Conservation (phyloP, 2,797 vertebrate species). For the Emys orbicularis region DNA sequence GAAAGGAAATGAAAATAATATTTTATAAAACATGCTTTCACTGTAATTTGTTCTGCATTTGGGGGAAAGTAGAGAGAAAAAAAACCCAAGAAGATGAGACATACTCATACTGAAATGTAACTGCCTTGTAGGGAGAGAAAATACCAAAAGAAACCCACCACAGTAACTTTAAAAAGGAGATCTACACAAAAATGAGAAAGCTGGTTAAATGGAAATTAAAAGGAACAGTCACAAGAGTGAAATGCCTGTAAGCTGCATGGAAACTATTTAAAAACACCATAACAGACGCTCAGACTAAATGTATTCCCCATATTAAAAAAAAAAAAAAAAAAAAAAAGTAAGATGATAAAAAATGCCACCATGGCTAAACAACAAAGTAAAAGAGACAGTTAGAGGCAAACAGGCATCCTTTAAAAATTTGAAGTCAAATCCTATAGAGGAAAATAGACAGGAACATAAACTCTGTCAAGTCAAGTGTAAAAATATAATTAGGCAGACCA, state of each 20-base stretch:
- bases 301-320: not conserved
- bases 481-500: not conserved
- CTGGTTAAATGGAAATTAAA: not conserved
- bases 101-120: not conserved
- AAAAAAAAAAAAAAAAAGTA: not conserved
- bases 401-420: not conserved
- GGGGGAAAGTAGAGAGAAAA: not conserved
- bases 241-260: not conserved
- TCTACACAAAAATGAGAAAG: not conserved
- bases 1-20: constrained; percentile 68
- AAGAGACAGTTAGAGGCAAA: not conserved
- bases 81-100: not conserved
- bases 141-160: not conserved
- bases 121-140: not conserved
- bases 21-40: constrained; percentile 61
- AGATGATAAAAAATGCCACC: not conserved
- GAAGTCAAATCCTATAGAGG: not conserved
- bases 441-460: not conserved
- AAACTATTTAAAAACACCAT: not conserved
- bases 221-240: not conserved
- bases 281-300: not conserved
- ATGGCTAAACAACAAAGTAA: not conserved
- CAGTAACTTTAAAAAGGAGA: not conserved
- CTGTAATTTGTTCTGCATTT: constrained; percentile 23
- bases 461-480: not conserved